phyloP scores from a whole-genome alignment of 2,888 invertebrate genomes.

The Aphidius colemani region DNA sequence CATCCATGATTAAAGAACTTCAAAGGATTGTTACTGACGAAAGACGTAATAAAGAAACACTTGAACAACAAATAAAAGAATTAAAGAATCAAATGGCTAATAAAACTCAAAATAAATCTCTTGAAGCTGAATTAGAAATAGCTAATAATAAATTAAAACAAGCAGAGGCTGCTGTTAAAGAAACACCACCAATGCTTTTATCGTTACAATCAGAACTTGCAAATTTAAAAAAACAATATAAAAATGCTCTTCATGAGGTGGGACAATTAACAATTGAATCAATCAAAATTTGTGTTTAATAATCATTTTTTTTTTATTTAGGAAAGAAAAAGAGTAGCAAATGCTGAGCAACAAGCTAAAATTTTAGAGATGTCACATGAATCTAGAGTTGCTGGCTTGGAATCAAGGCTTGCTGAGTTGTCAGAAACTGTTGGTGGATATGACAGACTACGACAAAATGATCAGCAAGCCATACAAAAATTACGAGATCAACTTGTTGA shows the following conservation, averaged over 20 bases:
- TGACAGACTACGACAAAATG: constrained; percentile 72
- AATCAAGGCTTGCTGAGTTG: constrained; percentile 77
- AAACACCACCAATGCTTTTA: constrained; percentile 68
- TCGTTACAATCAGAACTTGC: constrained; percentile 76
- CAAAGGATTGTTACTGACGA: constrained; percentile 78
- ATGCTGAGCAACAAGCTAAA: constrained; percentile 74
- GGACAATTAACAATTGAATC: too few species aligned
- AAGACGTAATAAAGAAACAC: constrained; percentile 73
- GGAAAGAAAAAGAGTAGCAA: constrained; percentile 74
- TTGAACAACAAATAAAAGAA: constrained; percentile 70
- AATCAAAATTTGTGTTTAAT: constrained; percentile 47
- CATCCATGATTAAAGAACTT: constrained; percentile 77
- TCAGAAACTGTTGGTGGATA: constrained; percentile 79
- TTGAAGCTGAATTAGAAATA: constrained; percentile 69
- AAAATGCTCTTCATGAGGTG: constrained; percentile 68
- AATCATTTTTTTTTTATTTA: constrained; percentile 38
- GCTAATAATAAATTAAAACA: constrained; percentile 68
- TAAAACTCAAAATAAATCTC: constrained; percentile 60
- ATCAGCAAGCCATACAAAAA: constrained; percentile 74
- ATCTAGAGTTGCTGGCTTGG: constrained; percentile 76
- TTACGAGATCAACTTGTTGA: constrained; percentile 62
- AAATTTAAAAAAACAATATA: constrained; percentile 74
- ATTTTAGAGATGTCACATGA: constrained; percentile 74
- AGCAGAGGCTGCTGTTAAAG: constrained; percentile 67
- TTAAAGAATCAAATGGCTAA: constrained; percentile 60